Percentiles rank a stretch among this genome's conserved stretches.
phyloP scores from a whole-genome alignment of 2,888 invertebrate genomes.

The Melieria omissa region DNA sequence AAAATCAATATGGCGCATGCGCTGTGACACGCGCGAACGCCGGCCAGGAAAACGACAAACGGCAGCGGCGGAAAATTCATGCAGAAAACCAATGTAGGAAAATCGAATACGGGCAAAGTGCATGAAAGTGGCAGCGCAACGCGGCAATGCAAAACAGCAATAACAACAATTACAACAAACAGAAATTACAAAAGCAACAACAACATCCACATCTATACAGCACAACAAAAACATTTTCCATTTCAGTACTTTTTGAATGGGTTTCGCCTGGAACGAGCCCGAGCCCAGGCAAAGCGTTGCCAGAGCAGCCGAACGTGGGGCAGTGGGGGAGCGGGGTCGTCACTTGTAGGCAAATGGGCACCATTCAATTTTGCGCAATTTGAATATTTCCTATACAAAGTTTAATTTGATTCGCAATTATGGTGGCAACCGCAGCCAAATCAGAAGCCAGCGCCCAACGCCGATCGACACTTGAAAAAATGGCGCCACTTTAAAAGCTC shows the following conservation, averaged over 20 bases:
- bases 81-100: background rate
- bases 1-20: constrained; percentile 48
- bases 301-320: too few relatives aligned
- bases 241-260: background rate
- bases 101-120: constrained; percentile 17
- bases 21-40: constrained; percentile 11
- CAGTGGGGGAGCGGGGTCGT: too few relatives aligned
- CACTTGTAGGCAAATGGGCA: background rate
- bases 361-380: constrained; percentile 19
- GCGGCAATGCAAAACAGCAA: too few relatives aligned
- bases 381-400: constrained; percentile 7
- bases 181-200: too few relatives aligned
- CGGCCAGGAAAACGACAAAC: background rate
- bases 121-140: constrained; percentile 21
- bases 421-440: too few relatives aligned
- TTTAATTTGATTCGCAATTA: constrained; percentile 24
- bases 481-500: too few relatives aligned
- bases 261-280: background rate
- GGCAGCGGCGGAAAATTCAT: background rate
- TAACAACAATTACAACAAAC: too few relatives aligned
- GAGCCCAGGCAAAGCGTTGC: too few relatives aligned
- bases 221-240: background rate
- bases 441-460: too few relatives aligned
- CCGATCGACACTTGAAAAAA: too few relatives aligned
- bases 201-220: too few relatives aligned